Evolutionary conservation across 2,888 invertebrate species (phyloP), one percentile per base, ranked within the genome.

Genomic region (Drosophila lacicola): DNA sequence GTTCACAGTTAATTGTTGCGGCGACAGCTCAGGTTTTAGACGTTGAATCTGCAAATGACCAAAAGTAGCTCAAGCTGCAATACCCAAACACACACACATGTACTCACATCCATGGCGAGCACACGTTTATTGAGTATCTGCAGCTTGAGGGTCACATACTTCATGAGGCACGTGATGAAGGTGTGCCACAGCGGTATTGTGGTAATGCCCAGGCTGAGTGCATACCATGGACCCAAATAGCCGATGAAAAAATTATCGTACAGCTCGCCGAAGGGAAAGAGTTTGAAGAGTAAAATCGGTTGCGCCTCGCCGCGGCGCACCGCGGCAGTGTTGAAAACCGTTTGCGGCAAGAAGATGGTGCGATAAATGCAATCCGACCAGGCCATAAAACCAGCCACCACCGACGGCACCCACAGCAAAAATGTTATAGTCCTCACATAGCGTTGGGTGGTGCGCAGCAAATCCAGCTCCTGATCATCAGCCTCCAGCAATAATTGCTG

Each of bases 111-210:
- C 89, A 91, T 91, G 36, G 74, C 72, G 5, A 62, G 49, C 1
- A 85, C 57, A 0, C 87, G 70, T 29, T 84, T 90, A 47, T 72
- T 71, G 17, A 91, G 72, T 6, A 90, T 61, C 61, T 73, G 77
- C 61, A 85, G 70, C 68, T 85, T 90, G 4, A 90, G 75, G 14
- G 78, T 78, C 2, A 90, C 76, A 57, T 78, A 91, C 58, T 85
- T 83, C 86, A 90, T 90, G 44, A 90, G 70, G 56, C 87, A 80
- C 3, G 83, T 76, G 50, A 91, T 80, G 50, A 91, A 91, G 14
- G 90, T 87, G 33, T 90, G 91, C 90, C 90, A 90, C 58, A 90
- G 21, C 0, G 91, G 91, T 29, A 91, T 84, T 3, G 66, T 65
- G 14, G 76, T 81, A 5, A 83, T 76, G 11, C 80, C 90, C 58